Conservation (phyloP, 2,888 invertebrate species). For the Chirona hameri region DNA sequence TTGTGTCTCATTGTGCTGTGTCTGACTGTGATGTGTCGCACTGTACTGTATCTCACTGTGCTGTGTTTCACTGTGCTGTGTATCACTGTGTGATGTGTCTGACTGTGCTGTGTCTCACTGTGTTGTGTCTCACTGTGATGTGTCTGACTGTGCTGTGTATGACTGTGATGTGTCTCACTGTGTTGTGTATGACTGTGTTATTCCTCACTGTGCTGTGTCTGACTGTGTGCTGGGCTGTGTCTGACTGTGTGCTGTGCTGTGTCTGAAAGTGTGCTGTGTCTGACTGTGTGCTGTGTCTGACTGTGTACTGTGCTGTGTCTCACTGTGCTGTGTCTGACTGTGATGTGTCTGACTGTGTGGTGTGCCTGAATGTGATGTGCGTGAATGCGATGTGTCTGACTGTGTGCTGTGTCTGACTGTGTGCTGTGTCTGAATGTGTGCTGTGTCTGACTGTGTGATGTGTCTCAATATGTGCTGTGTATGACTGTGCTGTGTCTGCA, state of each 20-base stretch:
- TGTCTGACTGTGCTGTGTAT: not conserved
- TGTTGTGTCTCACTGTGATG: not conserved
- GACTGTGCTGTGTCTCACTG: no score
- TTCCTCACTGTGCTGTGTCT: not conserved
- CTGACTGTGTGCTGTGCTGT: not conserved
- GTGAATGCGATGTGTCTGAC: no score
- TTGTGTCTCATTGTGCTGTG: not conserved
- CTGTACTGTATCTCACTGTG: not conserved
- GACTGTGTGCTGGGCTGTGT: no score
- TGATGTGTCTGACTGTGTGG: no score
- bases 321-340: not conserved
- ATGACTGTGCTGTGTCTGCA: not conserved
- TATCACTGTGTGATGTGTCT: not conserved
- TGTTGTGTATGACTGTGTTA: not conserved
- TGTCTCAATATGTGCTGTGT: not conserved
- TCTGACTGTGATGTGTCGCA: not conserved
- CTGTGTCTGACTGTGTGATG: not conserved
- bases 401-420: not conserved
- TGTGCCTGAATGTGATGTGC: not conserved
- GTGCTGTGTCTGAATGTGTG: not conserved
- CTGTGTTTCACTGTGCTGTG: not conserved
- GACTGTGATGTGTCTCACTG: not conserved
- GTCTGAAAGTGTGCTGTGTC: not conserved
- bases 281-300: not conserved
- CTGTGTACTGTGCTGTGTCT: not conserved